phyloP scores from a whole-genome alignment of 2,797 vertebrate genomes.

The Ptychobarbus kaznakovi region DNA sequence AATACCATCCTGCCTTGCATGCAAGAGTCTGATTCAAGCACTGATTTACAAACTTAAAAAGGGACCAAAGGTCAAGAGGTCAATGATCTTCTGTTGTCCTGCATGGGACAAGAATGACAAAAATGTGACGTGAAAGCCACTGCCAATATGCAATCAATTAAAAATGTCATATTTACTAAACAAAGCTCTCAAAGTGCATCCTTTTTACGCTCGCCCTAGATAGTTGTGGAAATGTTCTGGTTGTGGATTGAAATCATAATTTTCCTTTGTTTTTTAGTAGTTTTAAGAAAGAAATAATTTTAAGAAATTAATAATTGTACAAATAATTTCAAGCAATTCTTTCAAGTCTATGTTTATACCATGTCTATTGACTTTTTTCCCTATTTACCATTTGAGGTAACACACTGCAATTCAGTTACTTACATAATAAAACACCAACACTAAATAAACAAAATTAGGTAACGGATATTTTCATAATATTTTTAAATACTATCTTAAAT shows the following conservation, averaged over 20 bases:
- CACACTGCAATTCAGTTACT: background rate
- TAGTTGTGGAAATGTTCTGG: background rate
- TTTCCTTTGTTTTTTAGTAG: background rate
- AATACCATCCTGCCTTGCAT: constrained; percentile 11
- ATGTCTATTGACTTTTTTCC: background rate
- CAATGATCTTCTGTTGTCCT: constrained; percentile 14
- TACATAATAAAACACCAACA: background rate
- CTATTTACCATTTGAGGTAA: background rate
- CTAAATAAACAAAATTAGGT: background rate
- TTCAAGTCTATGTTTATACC: background rate
- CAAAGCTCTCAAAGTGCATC: background rate
- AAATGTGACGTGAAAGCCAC: constrained; percentile 23
- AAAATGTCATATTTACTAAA: constrained; percentile 13
- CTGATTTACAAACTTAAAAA: constrained; percentile 37
- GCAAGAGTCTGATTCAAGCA: constrained; percentile 14
- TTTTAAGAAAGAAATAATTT: background rate
- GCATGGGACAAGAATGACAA: constrained; percentile 4
- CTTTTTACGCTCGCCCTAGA: background rate
- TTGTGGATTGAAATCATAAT: background rate
- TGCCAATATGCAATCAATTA: constrained; percentile 14
- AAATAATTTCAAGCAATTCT: background rate
- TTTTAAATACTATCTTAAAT: too few species aligned
- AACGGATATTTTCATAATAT: background rate
- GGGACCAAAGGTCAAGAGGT: constrained; percentile 22
- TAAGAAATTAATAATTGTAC: background rate